phyloP scores from a whole-genome alignment of 2,797 vertebrate genomes.

The Anguilla anguilla region DNA sequence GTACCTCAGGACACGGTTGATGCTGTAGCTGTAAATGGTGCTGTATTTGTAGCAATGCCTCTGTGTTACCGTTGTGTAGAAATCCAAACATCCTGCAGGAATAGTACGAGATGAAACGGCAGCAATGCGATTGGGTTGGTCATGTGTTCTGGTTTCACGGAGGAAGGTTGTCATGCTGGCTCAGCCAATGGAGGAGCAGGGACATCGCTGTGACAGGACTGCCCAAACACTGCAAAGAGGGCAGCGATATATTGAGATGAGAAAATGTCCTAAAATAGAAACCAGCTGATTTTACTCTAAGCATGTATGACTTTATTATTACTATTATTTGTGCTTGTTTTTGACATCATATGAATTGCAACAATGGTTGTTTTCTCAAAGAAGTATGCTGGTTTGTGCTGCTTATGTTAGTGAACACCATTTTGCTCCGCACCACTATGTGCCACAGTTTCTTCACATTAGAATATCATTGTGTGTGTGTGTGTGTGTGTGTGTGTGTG shows the following conservation, averaged over 20 bases:
- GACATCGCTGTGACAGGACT: constrained; percentile 13
- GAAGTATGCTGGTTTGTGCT: too few species aligned
- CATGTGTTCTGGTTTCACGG: constrained; percentile 33
- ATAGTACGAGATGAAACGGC: constrained; percentile 36
- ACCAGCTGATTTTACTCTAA: neutral
- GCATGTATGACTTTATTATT: neutral
- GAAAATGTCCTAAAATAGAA: constrained; percentile 39
- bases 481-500: too few species aligned
- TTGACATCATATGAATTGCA: neutral
- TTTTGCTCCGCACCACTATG: too few species aligned
- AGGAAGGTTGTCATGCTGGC: constrained; percentile 19
- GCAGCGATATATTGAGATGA: constrained; percentile 15
- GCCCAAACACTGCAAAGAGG: constrained; percentile 26
- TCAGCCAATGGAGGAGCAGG: constrained; percentile 26
- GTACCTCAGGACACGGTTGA: neutral
- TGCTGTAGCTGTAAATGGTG: constrained; percentile 27
- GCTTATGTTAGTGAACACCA: too few species aligned
- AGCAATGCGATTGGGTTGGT: constrained; percentile 37
- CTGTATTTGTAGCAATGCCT: constrained; percentile 24
- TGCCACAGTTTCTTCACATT: too few species aligned
- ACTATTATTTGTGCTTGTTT: neutral
- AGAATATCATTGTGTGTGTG: too few species aligned
- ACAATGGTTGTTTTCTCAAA: neutral
- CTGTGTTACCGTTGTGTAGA: neutral
- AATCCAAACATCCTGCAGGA: constrained; percentile 32